Evolutionary conservation across 2,797 vertebrate species (phyloP).

Genomic region (Philypnodon macrostomus): DNA sequence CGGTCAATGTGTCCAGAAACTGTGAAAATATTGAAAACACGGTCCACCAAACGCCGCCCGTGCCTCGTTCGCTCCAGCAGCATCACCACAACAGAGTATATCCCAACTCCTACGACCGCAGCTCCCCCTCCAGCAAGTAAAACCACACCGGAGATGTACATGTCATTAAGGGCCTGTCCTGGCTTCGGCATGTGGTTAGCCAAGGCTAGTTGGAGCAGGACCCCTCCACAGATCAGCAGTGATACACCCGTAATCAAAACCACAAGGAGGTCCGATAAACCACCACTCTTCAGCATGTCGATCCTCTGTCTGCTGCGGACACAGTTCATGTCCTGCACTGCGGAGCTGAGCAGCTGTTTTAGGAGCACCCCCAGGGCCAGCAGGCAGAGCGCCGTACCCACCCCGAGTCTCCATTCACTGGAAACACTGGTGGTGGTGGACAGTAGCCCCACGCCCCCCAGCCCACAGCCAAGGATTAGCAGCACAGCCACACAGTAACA

Average conservation of each 20-base stretch:
- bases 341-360: slow-evolving; percentile 95
- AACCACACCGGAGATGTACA: slow-evolving; percentile 89
- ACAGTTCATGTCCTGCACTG: slow-evolving; percentile 98
- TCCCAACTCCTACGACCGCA: slow-evolving; percentile 75
- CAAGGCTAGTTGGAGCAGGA: slow-evolving; percentile 84
- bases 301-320: slow-evolving; percentile 86
- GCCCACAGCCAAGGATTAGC: slow-evolving; percentile 88
- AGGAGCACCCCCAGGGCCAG: slow-evolving; percentile 89
- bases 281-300: slow-evolving; percentile 89
- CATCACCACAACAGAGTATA: slow-evolving; percentile 67
- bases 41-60: slow-evolving; percentile 63
- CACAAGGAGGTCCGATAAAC: slow-evolving; percentile 85
- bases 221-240: slow-evolving; percentile 84
- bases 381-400: slow-evolving; percentile 88
- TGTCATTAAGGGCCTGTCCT: slow-evolving; percentile 83
- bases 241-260: slow-evolving; percentile 85
- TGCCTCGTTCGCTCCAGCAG: slow-evolving; percentile 71
- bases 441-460: slow-evolving; percentile 88
- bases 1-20: slow-evolving; percentile 84
- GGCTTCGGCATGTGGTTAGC: slow-evolving; percentile 80
- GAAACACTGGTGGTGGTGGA: slow-evolving; percentile 94
- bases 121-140: slow-evolving; percentile 81
- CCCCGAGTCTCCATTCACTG: slow-evolving; percentile 90
- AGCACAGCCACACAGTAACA: slow-evolving; percentile 88
- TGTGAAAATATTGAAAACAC: slow-evolving; percentile 83